Conservation (phyloP, 2,113 vertebrate species). For the Circaetus cinerascens region DNA sequence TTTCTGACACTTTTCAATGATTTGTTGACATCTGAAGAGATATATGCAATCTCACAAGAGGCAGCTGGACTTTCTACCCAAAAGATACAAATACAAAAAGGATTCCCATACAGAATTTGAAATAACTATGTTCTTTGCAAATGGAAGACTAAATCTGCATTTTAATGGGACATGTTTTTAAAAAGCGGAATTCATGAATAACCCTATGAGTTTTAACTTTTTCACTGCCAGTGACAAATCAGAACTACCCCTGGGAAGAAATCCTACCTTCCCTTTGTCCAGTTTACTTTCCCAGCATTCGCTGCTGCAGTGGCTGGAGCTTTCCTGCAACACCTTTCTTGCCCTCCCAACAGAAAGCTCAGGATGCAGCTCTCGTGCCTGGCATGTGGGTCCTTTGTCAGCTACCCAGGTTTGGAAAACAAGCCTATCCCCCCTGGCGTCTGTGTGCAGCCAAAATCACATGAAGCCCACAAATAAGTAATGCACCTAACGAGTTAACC, state of each 20-base stretch:
- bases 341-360: background rate
- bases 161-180: slow-evolving; percentile 71
- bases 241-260: background rate
- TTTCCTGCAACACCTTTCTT: background rate
- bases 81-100: slow-evolving; percentile 75
- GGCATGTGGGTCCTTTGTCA: background rate
- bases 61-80: slow-evolving; percentile 76
- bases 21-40: slow-evolving; percentile 80
- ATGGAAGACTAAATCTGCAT: slow-evolving; percentile 74
- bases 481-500: accelerated
- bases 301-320: background rate
- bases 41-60: slow-evolving; percentile 73
- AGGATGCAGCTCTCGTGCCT: background rate
- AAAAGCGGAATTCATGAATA: slow-evolving; percentile 58
- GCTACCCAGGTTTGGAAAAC: background rate
- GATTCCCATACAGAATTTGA: slow-evolving; percentile 79
- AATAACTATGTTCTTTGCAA: slow-evolving; percentile 77
- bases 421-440: background rate
- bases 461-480: background rate
- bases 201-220: slow-evolving; percentile 65
- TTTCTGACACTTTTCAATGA: slow-evolving; percentile 78
- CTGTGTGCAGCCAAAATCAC: background rate
- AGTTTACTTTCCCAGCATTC: background rate
- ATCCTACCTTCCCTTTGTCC: slow-evolving; percentile 34
- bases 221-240: slow-evolving; percentile 46